phyloP scores from a whole-genome alignment of 2,797 vertebrate species.

The Trichosurus vulpecula region DNA sequence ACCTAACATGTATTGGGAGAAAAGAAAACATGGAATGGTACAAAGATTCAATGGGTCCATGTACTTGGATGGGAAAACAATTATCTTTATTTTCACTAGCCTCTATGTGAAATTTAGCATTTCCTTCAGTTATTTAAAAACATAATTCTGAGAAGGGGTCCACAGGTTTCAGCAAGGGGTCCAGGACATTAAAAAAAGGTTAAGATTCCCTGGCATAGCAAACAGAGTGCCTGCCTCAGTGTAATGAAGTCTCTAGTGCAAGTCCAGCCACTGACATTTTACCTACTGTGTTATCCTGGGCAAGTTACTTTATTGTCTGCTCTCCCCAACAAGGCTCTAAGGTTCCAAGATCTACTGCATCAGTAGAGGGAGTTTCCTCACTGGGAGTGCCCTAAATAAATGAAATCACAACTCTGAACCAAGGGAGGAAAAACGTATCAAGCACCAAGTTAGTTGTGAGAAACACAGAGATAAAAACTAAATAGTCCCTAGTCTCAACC shows the following conservation, averaged over 20 bases:
- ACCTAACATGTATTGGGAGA: neutral
- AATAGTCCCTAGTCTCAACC: neutral
- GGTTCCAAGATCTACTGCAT: neutral
- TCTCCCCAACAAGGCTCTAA: neutral
- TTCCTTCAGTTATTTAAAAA: neutral
- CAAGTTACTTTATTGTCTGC: neutral
- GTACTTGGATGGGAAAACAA: neutral
- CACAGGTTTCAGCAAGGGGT: neutral
- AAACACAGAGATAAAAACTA: neutral
- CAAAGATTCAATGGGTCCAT: neutral
- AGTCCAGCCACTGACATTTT: neutral
- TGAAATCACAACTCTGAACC: neutral
- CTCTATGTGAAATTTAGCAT: neutral
- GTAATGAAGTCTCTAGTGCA: neutral
- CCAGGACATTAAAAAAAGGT: neutral
- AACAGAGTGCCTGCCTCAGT: neutral
- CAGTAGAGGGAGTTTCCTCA: neutral
- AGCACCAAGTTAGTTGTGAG: neutral
- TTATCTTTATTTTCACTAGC: too few species aligned
- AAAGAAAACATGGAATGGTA: neutral
- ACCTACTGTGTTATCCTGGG: neutral
- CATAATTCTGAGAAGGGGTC: neutral
- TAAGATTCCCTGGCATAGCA: neutral
- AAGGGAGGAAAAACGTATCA: neutral
- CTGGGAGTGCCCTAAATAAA: neutral